Conservation (phyloP, 1,140 invertebrate genomes). For the Teleopsis dalmanni region DNA sequence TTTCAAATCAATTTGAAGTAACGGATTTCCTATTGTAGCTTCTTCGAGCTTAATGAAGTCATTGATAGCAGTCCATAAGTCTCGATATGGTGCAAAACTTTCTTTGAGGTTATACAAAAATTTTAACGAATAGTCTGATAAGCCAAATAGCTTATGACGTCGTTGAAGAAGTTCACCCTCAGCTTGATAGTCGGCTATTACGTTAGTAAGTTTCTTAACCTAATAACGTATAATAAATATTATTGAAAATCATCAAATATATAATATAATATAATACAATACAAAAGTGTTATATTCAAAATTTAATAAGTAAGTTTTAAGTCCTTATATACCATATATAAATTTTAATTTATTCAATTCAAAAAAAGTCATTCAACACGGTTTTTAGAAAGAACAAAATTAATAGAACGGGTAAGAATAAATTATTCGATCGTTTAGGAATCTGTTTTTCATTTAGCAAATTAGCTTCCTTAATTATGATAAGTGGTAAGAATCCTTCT, state of each 20-base stretch:
- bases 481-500: too few relatives aligned
- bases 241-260: neutral
- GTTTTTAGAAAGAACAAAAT: too few relatives aligned
- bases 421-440: too few relatives aligned
- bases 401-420: too few relatives aligned
- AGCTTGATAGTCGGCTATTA: slow-evolving; percentile 31
- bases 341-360: neutral
- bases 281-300: neutral
- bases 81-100: slow-evolving; percentile 30
- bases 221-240: neutral
- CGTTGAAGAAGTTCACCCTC: slow-evolving; percentile 21
- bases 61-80: slow-evolving; percentile 31
- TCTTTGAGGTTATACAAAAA: slow-evolving; percentile 27
- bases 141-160: slow-evolving; percentile 33
- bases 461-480: too few relatives aligned
- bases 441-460: too few relatives aligned
- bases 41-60: slow-evolving; percentile 37
- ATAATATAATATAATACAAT: neutral
- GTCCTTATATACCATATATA: neutral
- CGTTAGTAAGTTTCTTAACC: slow-evolving; percentile 26
- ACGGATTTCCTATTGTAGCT: slow-evolving; percentile 35
- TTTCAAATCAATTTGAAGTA: slow-evolving; percentile 27
- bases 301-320: neutral
- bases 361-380: too few relatives aligned
- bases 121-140: slow-evolving; percentile 28